phyloP scores from a whole-genome alignment of 2,113 vertebrate genomes.

The Calidris pygmaea region DNA sequence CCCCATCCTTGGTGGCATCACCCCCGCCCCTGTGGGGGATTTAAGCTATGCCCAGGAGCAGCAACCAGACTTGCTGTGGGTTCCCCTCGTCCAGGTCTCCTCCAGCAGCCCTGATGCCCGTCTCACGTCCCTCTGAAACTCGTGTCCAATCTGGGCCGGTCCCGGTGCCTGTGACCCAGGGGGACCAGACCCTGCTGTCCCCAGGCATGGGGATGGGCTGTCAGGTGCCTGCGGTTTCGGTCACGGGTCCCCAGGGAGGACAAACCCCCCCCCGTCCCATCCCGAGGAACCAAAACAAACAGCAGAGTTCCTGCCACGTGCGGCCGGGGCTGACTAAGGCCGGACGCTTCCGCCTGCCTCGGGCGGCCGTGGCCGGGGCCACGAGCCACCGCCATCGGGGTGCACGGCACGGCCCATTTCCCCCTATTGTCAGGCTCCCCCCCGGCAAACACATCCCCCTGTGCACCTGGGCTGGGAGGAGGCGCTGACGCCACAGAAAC shows the following conservation, averaged over 20 bases:
- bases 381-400: background rate
- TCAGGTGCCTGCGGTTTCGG: background rate
- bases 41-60: background rate
- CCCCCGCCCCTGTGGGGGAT: rapidly evolving
- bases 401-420: constrained; percentile 62
- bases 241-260: background rate
- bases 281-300: constrained; percentile 55
- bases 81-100: rapidly evolving
- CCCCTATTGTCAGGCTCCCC: constrained; percentile 73
- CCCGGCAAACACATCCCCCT: constrained; percentile 35
- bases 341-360: constrained; percentile 51
- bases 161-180: rapidly evolving
- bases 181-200: background rate
- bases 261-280: background rate
- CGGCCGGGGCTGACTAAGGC: constrained; percentile 73
- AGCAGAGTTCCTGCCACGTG: constrained; percentile 67
- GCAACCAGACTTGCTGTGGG: background rate
- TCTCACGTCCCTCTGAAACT: rapidly evolving
- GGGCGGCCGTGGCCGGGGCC: background rate
- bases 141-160: rapidly evolving
- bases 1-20: rapidly evolving
- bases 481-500: background rate
- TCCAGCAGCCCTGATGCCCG: background rate
- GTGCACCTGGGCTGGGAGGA: constrained; percentile 65
- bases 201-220: rapidly evolving